Base-by-base conservation (phyloP, 1,140 invertebrate genomes). In the Ditylenchus dipsaci region DNA sequence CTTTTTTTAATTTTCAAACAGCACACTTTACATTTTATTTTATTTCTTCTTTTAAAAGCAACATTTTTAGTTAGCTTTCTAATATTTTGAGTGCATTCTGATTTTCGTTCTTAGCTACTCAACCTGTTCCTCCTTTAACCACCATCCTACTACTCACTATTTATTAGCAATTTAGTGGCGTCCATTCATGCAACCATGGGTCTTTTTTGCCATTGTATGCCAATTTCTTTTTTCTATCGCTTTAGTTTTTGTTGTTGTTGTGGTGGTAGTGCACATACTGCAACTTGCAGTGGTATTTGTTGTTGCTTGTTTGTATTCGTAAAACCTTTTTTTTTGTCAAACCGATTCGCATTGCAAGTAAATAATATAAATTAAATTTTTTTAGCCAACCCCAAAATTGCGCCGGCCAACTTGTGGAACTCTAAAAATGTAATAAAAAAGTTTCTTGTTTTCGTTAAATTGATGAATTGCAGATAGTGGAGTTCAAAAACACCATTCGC, bases 331-430 rank as follows among this genome's bases (percentile, higher is more conserved):
- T 53, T 21, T 5, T 53, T 53, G n/a, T 21, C 23, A 53, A 21
- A 38, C 33, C 33, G 3, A 38, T 38, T 38, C 33, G 11, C 33
- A 3, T 11, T 38, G 3, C 33, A 38, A 38, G 11, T 38, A 38
- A 53, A 53, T 21, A 17, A 53, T 53, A n/a, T n/a, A 53, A 19
- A 53, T 7, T 53, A 26, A 53, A 45, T 61, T 64, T 47, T 68
- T 81, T 68, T 67, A 82, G 80, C 80, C 23, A 82, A 82, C 58
- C 79, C 80, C 17, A 74, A 76, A 33, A 82, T 93, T 61, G 87
- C 89, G n/a, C 87, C 90, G 30, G 90, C 94, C 0, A 90, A 90
- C 38, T 92, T 97, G 89, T 97, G 95, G 95, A 97, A 92, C 0
- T 86, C 90, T 42, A 89, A 90, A 73, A 91, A 93, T 76, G 33